These are phyloP conservation scores for Leptobrachium leishanense DNA, from an alignment of 2,113 vertebrate genomes.

Conservation along the genomic window DNA sequence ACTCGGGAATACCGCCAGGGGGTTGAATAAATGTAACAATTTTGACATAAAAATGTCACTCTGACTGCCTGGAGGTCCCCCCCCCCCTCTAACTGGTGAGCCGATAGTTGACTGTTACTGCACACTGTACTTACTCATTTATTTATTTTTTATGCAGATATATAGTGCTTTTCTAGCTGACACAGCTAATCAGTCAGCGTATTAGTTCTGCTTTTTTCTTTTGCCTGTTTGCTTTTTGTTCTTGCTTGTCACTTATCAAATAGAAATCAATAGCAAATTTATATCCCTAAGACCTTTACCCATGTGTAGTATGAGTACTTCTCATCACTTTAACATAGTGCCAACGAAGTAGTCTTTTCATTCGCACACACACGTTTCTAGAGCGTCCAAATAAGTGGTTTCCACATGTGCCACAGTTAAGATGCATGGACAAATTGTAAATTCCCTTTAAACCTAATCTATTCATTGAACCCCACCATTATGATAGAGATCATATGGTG, in stretches of 20 bases:
- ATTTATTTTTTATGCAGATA: too few relatives aligned
- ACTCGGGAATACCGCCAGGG: too few relatives aligned
- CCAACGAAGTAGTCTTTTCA: background rate
- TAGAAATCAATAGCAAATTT: background rate
- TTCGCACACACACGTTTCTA: constrained; percentile 59
- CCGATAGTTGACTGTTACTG: background rate
- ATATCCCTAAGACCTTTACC: background rate
- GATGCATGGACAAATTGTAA: constrained; percentile 99
- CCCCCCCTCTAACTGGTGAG: background rate
- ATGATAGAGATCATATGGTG: constrained; percentile 99
- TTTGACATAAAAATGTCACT: too few relatives aligned
- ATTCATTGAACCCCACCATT: constrained; percentile 99
- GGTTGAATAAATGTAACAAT: too few relatives aligned
- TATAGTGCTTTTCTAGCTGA: too few relatives aligned
- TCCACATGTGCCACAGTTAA: constrained; percentile 89
- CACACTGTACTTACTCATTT: background rate
- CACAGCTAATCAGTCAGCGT: background rate
- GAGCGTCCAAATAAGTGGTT: constrained; percentile 67
- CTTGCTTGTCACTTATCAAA: background rate
- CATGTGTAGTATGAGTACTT: background rate
- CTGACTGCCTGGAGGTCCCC: too few relatives aligned
- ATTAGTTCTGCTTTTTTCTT: background rate
- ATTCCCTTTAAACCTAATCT: constrained; percentile 99
- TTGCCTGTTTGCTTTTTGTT: background rate
- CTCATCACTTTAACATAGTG: background rate